Percentiles rank a stretch among this genome's conserved stretches.
Evolutionary conservation across 2,797 vertebrate genomes (phyloP).

Genomic region (Garrulus glandarius): DNA sequence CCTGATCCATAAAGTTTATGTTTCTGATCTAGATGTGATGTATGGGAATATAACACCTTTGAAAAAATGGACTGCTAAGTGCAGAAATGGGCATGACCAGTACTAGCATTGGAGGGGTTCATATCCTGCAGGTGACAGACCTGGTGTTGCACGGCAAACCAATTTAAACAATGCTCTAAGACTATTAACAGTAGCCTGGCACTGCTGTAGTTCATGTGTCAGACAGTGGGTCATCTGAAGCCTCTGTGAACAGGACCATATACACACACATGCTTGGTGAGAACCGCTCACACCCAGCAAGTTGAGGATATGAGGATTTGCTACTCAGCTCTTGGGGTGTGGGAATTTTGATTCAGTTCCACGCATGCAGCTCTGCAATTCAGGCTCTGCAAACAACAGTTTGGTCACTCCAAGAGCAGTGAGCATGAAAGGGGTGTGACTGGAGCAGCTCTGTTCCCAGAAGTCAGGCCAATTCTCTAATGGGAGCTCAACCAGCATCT

Average conservation of each 20-base stretch:
- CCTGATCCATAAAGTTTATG: background rate
- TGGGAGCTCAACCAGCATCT: background rate
- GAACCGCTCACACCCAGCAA: background rate
- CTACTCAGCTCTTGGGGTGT: background rate
- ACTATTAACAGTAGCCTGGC: background rate
- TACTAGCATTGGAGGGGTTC: background rate
- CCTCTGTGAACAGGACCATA: background rate
- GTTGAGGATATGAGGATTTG: background rate
- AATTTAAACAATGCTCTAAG: background rate
- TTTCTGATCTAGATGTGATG: background rate
- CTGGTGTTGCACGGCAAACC: background rate
- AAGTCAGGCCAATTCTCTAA: conserved; percentile 18
- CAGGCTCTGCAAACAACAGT: conserved; percentile 21
- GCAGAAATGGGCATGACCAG: background rate
- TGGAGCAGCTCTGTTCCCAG: background rate
- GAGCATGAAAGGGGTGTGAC: conserved; percentile 21
- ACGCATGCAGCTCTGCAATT: background rate
- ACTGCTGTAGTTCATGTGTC: background rate
- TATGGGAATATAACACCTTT: background rate
- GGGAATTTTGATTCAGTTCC: background rate
- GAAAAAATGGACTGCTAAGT: background rate
- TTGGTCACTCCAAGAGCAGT: background rate
- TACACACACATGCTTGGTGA: background rate
- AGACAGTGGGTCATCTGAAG: background rate
- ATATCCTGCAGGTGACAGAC: background rate